Conservation (phyloP, 2,888 invertebrate genomes). For the Eubasilissa splendida region DNA sequence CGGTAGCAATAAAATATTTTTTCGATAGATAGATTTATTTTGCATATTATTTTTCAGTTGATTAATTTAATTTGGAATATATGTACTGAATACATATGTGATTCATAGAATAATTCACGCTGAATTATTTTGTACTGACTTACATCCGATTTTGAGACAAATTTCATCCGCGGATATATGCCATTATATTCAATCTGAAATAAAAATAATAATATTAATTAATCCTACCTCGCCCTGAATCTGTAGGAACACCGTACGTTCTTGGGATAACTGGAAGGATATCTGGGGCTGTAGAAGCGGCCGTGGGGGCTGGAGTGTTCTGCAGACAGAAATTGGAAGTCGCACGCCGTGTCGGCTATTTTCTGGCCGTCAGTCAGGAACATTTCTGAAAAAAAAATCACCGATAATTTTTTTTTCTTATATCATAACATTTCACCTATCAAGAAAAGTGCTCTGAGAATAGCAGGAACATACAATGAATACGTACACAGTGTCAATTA, state of each 20-base stretch:
- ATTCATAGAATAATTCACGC: not conserved
- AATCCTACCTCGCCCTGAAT: constrained; percentile 84
- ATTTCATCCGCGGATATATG: not conserved
- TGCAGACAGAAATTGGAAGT: constrained; percentile 87
- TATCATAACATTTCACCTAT: too few relatives aligned
- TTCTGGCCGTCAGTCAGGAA: constrained; percentile 87
- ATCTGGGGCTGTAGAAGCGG: constrained; percentile 91
- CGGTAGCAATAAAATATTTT: too few relatives aligned
- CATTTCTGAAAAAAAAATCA: constrained; percentile 73
- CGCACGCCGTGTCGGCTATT: constrained; percentile 85
- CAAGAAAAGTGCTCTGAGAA: too few relatives aligned
- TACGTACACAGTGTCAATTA: not conserved
- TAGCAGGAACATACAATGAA: too few relatives aligned
- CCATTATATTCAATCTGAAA: too few relatives aligned
- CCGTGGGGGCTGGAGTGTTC: constrained; percentile 81
- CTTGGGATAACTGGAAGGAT: constrained; percentile 96
- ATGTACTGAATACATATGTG: too few relatives aligned
- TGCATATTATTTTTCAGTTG: too few relatives aligned
- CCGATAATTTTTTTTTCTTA: too few relatives aligned
- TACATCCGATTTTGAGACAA: not conserved
- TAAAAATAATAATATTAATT: not conserved
- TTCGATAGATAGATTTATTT: too few relatives aligned
- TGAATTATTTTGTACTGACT: not conserved
- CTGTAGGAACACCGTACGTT: constrained; percentile 92
- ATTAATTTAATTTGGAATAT: too few relatives aligned